Base-by-base conservation (phyloP, 2,797 vertebrate genomes). In the Falco novaeseelandiae region DNA sequence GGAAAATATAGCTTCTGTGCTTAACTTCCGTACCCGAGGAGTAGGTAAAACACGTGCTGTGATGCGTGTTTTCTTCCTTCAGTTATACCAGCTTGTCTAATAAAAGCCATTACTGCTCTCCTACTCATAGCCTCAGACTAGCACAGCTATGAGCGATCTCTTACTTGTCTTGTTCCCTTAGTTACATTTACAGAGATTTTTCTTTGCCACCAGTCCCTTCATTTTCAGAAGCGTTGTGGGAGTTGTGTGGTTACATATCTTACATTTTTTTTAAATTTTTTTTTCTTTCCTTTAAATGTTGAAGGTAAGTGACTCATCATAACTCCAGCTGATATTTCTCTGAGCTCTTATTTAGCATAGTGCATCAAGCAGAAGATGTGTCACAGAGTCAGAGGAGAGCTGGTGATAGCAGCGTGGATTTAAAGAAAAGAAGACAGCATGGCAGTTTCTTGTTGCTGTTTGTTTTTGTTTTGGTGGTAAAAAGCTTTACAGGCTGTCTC, bases 211-310 rank as follows among this genome's bases (percentile, higher is more conserved):
- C 52, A 93, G 71, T 76, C 84, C 83, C 82, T 95, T 91, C 62
- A 9, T 74, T 96, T 97, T 97, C 84, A 93, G 94, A 91, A 89
- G 88, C 18, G 4, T 19, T 82, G 79, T 95, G 87, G 93, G 94
- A 97, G 92, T 91, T 94, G 63, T 96, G 88, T 97, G 94, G 91
- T 95, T 97, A 94, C 96, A 96, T 97, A 66, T 97, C 83, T 93
- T 89, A 34, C 72, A 82, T 90, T 83, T 66, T 67, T 69, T 87
- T 70, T 81, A 85, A n/a, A n/a, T n/a, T 44, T 34, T 23, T 5
- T 5, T 7, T 2, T 12, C 57, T 87, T 90, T 63, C 83, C 77
- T 96, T 92, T 76, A 95, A 97, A 97, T 93, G 96, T 95, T 95
- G 89, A 71, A 93, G 96, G 89, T 93, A 92, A 95, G 90, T 97